Percentiles rank a stretch among this genome's conserved stretches.
Evolutionary conservation across 2,888 invertebrate genomes (phyloP).

Genomic region (Tuberolachnus salignus): DNA sequence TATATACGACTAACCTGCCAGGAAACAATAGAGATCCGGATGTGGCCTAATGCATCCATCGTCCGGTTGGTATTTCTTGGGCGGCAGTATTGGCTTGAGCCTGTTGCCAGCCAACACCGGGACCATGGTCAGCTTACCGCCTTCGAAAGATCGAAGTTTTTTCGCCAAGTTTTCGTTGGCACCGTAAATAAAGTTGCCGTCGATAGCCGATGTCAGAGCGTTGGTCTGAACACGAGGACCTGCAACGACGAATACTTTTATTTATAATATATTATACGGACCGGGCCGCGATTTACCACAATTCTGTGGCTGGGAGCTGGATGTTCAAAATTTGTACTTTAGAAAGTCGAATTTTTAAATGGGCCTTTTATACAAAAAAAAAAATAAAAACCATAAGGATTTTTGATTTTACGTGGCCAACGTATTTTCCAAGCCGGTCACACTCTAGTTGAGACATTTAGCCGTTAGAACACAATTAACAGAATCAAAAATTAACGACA

Average conservation of each 20-base stretch:
- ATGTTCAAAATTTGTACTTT: too few species aligned
- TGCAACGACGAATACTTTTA: slow-evolving; percentile 56
- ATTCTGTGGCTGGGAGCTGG: too few species aligned
- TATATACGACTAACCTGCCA: slow-evolving; percentile 62
- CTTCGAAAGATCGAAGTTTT: slow-evolving; percentile 69
- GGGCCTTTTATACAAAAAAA: too few species aligned
- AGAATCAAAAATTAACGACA: too few species aligned
- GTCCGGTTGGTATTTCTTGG: slow-evolving; percentile 63
- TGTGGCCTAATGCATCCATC: slow-evolving; percentile 64
- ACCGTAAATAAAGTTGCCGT: slow-evolving; percentile 83
- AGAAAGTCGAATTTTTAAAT: too few species aligned
- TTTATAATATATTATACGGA: too few species aligned
- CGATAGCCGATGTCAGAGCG: slow-evolving; percentile 79
- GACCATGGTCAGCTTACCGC: slow-evolving; percentile 71
- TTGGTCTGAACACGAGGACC: slow-evolving; percentile 72
- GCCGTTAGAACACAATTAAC: too few species aligned
- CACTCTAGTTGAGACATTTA: too few species aligned
- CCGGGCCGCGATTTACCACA: too few species aligned
- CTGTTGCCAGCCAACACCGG: slow-evolving; percentile 62
- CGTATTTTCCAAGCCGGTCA: too few species aligned
- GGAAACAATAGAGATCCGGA: slow-evolving; percentile 63
- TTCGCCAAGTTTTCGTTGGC: slow-evolving; percentile 69
- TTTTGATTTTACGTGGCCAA: too few species aligned
- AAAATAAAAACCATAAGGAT: too few species aligned
- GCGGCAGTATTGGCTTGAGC: slow-evolving; percentile 64